A percentile compares a stretch with the other conserved stretches of the same genome.
phyloP scores from a whole-genome alignment of 2,113 vertebrate species.

The Scopus umbretta region DNA sequence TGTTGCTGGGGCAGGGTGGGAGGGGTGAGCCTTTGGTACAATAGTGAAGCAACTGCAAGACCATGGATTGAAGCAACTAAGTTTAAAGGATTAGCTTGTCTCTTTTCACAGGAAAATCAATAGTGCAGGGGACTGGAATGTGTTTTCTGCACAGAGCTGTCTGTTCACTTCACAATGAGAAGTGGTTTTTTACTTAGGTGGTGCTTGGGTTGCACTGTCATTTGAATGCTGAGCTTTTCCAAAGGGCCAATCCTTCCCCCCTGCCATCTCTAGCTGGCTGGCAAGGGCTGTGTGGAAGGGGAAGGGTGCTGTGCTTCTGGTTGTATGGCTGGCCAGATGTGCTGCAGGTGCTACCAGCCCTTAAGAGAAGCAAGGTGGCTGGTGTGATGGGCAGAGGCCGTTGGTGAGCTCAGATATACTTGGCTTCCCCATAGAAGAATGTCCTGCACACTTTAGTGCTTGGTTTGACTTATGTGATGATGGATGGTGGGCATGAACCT shows the following conservation, averaged over 20 bases:
- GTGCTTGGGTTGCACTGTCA: background rate
- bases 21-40: background rate
- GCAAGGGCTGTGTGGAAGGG: background rate
- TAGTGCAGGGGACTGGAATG: slow-evolving; percentile 23
- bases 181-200: background rate
- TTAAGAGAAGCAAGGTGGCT: background rate
- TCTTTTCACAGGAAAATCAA: slow-evolving; percentile 60
- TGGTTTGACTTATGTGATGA: background rate
- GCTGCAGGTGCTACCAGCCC: background rate
- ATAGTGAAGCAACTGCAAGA: background rate
- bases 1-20: background rate
- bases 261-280: background rate
- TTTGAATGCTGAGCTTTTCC: background rate
- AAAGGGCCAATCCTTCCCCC: background rate
- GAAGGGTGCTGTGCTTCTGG: background rate
- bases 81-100: slow-evolving; percentile 58
- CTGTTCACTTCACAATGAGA: background rate
- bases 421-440: background rate
- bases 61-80: background rate
- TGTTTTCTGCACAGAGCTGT: background rate
- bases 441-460: background rate
- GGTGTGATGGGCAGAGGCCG: background rate
- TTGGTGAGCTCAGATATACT: background rate
- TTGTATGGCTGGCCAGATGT: background rate
- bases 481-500: background rate